Evolutionary conservation across 2,888 invertebrate species (phyloP).

Genomic region (Perizoma affinitatum): DNA sequence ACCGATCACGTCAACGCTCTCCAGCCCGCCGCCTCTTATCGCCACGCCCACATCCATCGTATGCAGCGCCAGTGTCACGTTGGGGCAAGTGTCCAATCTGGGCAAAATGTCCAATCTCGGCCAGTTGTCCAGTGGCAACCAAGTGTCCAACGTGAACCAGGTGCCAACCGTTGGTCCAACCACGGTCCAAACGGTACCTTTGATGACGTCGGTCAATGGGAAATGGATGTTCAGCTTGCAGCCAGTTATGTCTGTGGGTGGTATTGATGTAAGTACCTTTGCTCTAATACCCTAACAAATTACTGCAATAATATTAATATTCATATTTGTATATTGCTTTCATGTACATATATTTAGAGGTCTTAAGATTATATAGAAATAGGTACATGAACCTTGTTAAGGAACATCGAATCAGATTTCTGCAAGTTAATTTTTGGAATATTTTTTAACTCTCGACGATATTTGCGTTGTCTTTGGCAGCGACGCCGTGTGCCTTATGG

Average conservation of each 20-base stretch:
- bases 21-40: conserved; percentile 28
- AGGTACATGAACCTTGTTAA: too few relatives aligned
- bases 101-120: background rate
- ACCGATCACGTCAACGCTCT: conserved; percentile 29
- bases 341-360: too few relatives aligned
- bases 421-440: too few relatives aligned
- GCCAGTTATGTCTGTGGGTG: conserved; percentile 76
- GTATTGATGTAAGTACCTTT: conserved; percentile 64
- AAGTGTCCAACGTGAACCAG: conserved; percentile 2
- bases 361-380: too few relatives aligned
- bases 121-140: background rate
- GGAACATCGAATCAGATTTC: too few relatives aligned
- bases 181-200: conserved; percentile 70
- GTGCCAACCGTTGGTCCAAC: conserved; percentile 41
- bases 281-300: background rate
- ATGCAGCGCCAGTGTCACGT: conserved; percentile 8
- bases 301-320: background rate
- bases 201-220: conserved; percentile 75
- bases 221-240: conserved; percentile 79
- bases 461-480: too few relatives aligned
- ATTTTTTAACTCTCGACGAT: too few relatives aligned
- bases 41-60: conserved; percentile 15
- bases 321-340: too few relatives aligned
- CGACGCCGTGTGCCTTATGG: too few relatives aligned
- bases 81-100: conserved; percentile 42